These are phyloP conservation scores for Hypomecis atomaria DNA, from an alignment of 2,888 invertebrate genomes.

Conservation along the genomic window DNA sequence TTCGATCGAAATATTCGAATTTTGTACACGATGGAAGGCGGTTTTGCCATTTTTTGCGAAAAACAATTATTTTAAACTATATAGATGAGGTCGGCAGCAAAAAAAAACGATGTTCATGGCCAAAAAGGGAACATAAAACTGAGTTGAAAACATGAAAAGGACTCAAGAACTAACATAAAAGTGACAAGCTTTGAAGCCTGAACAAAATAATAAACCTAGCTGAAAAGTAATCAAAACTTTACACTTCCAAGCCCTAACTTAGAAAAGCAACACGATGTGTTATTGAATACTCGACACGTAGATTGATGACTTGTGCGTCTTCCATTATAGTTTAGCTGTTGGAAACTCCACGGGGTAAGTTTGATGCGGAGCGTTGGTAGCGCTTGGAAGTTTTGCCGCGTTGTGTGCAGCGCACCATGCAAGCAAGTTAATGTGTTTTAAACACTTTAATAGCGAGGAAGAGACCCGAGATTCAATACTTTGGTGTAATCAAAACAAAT, in stretches of 20 bases:
- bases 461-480: background rate
- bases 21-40: too few relatives aligned
- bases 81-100: too few relatives aligned
- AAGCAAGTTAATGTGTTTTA: slow-evolving; percentile 7
- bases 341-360: slow-evolving; percentile 30
- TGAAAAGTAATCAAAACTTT: slow-evolving; percentile 12
- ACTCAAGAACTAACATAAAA: background rate
- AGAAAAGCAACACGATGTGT: slow-evolving; percentile 13
- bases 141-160: too few relatives aligned
- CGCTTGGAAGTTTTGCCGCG: slow-evolving; percentile 33
- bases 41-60: too few relatives aligned
- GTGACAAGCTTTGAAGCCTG: background rate
- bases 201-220: background rate
- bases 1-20: too few relatives aligned
- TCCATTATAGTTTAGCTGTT: slow-evolving; percentile 31
- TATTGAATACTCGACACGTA: slow-evolving; percentile 30
- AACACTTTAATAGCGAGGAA: slow-evolving; percentile 1
- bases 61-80: too few relatives aligned
- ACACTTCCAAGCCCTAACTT: slow-evolving; percentile 5
- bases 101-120: too few relatives aligned
- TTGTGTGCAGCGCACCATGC: slow-evolving; percentile 12
- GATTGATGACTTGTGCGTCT: slow-evolving; percentile 33
- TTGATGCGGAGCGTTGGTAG: slow-evolving; percentile 33
- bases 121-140: too few relatives aligned
- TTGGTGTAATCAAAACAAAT: too few relatives aligned